Evolutionary conservation across 2,797 vertebrate genomes (phyloP).

Genomic region (Phaenicophaeus curvirostris): DNA sequence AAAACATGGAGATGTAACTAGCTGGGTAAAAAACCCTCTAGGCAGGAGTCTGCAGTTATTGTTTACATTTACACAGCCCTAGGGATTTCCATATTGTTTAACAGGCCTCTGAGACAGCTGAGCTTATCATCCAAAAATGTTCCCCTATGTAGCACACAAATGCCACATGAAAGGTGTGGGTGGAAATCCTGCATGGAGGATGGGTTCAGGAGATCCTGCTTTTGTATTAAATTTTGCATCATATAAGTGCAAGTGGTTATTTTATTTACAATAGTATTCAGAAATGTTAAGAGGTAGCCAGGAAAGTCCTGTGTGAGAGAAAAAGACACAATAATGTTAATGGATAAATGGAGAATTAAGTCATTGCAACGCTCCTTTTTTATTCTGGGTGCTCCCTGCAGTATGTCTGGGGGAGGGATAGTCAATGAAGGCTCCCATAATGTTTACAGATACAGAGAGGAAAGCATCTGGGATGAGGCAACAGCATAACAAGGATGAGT

Average conservation of each 20-base stretch:
- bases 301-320: background rate
- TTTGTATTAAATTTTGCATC: background rate
- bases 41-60: background rate
- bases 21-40: background rate
- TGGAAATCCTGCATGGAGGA: background rate
- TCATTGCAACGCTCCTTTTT: background rate
- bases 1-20: background rate
- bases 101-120: background rate
- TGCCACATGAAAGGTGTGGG: background rate
- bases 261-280: background rate
- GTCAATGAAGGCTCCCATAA: background rate
- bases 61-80: constrained; percentile 13
- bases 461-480: background rate
- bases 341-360: background rate
- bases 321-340: background rate
- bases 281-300: background rate
- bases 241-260: background rate
- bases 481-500: background rate
- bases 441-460: background rate
- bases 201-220: background rate
- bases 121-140: background rate
- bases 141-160: background rate
- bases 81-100: constrained; percentile 11
- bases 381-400: background rate
- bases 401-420: background rate